A percentile compares a stretch with the other conserved stretches of the same genome.
Evolutionary conservation across 2,888 invertebrate species (phyloP).

Genomic region (Anoplius nigerrimus): DNA sequence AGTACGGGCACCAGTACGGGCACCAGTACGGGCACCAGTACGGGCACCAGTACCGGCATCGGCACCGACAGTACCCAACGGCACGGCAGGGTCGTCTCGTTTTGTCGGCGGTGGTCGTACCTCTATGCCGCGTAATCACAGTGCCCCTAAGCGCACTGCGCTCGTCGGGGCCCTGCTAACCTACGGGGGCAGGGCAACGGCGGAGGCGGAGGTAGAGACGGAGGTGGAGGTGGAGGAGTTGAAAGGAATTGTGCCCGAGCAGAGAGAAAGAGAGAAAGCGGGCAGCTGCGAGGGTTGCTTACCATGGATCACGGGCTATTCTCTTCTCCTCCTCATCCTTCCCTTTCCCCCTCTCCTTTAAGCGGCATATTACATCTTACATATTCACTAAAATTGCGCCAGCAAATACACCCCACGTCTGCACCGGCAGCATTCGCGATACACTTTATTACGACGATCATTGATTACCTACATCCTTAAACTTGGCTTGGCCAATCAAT

Average conservation of each 20-base stretch:
- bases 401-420: no score
- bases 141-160: constrained; percentile 69
- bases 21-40: no score
- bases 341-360: constrained; percentile 15
- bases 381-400: no score
- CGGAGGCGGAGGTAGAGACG: constrained; percentile 39
- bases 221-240: constrained; percentile 43
- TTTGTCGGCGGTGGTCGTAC: constrained; percentile 69
- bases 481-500: no score
- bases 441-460: no score
- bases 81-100: constrained; percentile 60
- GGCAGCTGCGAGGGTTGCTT: not conserved
- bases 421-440: no score
- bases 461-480: no score
- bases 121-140: constrained; percentile 70
- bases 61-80: constrained; percentile 45
- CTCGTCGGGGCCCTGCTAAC: constrained; percentile 48
- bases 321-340: constrained; percentile 12
- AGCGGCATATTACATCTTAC: no score
- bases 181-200: constrained; percentile 45
- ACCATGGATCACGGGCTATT: not conserved
- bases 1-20: constrained; percentile 36
- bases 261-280: constrained; percentile 14
- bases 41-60: constrained; percentile 11
- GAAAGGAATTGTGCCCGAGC: constrained; percentile 18